A percentile compares a stretch with the other conserved stretches of the same genome.
These are phyloP conservation scores for Oscheius sp. DNA, from an alignment of 2,888 invertebrate species.

Conservation along the genomic window DNA sequence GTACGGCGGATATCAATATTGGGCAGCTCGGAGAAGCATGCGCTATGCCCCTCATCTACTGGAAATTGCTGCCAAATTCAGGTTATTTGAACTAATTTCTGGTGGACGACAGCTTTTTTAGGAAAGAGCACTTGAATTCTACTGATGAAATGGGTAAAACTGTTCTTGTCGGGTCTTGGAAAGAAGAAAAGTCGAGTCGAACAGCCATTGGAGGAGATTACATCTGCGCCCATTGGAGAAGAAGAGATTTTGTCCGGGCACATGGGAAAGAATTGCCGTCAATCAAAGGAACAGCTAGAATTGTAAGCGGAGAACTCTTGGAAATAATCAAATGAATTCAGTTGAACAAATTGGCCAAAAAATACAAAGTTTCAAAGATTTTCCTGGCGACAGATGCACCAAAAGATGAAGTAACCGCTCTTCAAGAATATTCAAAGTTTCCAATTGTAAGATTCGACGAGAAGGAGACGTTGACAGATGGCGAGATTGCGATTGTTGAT, in stretches of 20 bases:
- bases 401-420: conserved; percentile 74
- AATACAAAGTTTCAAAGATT: conserved; percentile 47
- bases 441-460: conserved; percentile 43
- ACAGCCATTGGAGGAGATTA: conserved; percentile 79
- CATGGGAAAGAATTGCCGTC: conserved; percentile 84
- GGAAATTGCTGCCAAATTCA: conserved; percentile 81
- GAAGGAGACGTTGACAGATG: conserved; percentile 55
- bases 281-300: conserved; percentile 81
- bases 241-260: conserved; percentile 87
- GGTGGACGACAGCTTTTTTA: conserved; percentile 77
- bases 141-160: conserved; percentile 53
- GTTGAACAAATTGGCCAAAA: conserved; percentile 45
- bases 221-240: conserved; percentile 86
- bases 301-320: conserved; percentile 25
- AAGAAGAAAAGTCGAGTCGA: conserved; percentile 28
- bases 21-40: conserved; percentile 86
- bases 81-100: conserved; percentile 71
- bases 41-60: conserved; percentile 83
- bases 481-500: conserved; percentile 67
- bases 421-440: conserved; percentile 75
- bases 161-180: conserved; percentile 40
- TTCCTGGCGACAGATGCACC: conserved; percentile 67
- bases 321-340: conserved; percentile 25
- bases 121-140: conserved; percentile 75
- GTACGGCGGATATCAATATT: conserved; percentile 87